Evolutionary conservation across 1,140 invertebrate genomes (phyloP).

Genomic region (Pseudomyrmex cubaensis): DNA sequence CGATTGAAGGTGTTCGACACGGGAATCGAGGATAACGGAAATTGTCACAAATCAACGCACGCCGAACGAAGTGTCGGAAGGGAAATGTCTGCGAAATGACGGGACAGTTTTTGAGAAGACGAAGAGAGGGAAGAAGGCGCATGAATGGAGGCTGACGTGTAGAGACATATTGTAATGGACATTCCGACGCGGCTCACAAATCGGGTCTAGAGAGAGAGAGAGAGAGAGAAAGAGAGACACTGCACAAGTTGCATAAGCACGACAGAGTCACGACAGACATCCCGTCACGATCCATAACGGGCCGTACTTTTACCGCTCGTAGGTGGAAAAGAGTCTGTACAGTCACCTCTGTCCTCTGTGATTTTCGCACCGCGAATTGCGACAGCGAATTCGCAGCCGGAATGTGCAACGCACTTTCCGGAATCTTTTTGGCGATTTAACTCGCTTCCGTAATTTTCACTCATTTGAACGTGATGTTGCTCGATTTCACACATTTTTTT

Average conservation of each 20-base stretch:
- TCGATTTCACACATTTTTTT: too few relatives aligned
- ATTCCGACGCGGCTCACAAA: constrained; percentile 36
- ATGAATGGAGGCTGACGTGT: constrained; percentile 60
- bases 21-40: constrained; percentile 18
- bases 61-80: constrained; percentile 45
- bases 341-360: constrained; percentile 1
- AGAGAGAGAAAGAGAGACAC: not conserved
- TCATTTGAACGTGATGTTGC: too few relatives aligned
- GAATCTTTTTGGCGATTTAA: not conserved
- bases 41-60: constrained; percentile 18
- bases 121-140: not conserved
- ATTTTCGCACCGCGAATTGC: constrained; percentile 12
- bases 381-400: constrained; percentile 6
- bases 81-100: constrained; percentile 44
- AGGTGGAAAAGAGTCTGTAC: constrained; percentile 39
- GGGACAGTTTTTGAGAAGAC: not conserved
- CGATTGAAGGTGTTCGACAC: constrained; percentile 1
- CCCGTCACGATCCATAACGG: constrained; percentile 47
- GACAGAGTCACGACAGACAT: constrained; percentile 48
- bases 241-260: constrained; percentile 42
- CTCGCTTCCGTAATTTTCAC: constrained; percentile 7
- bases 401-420: constrained; percentile 1
- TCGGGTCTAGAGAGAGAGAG: not conserved
- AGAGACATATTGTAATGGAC: constrained; percentile 36
- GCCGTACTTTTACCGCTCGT: constrained; percentile 38